Base-by-base conservation (phyloP, 2,888 invertebrate genomes). In the Habrosyne pyritoides region DNA sequence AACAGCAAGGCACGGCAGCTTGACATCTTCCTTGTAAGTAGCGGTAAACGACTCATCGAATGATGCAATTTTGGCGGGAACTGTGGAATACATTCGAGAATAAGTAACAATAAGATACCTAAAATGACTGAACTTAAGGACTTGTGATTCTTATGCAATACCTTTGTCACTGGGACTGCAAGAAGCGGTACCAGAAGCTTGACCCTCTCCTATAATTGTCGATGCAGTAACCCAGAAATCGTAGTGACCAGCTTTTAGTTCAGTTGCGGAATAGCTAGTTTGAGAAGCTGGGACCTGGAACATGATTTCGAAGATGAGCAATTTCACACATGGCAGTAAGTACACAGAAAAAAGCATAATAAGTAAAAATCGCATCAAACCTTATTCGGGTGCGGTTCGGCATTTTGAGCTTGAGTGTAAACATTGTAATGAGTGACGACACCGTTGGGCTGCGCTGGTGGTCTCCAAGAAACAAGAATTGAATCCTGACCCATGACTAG, bases 181-280 rank as follows among this genome's bases (percentile, higher is more conserved):
- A 4, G 95, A 95, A 52, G 98, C 97, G 62, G 96, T 96, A 76
- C 97, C 96, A 56, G 98, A 98, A 56, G 96, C 95, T 83, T 97
- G 97, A 47, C 99, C 98, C 93, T 98, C 98, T 0, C 98, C 98
- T 78, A 98, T 98, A 68, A 96, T 96, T 0, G 98, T 99, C 61
- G 97, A 97, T 46, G 98, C 98, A 4, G 98, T 98, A 0, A 98
- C 98, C 96, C 98, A 98, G 91, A 98, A 98, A 86, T 98, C 97
- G 80, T 98, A 98, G 57, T 97, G 96, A 62, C 96, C 95, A 66
- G 96, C 95, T 78, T 96, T 96, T 72, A 99, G 88, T 67, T 96
- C 96, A 24, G 96, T 96, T 12, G 98, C 97, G 77, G 98, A 97
- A 82, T 96, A 97, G 77, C 96, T 98, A 81, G 98, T 95, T 90